Base-by-base conservation (phyloP, 2,888 invertebrate species). In the Cheiracanthium punctorium region DNA sequence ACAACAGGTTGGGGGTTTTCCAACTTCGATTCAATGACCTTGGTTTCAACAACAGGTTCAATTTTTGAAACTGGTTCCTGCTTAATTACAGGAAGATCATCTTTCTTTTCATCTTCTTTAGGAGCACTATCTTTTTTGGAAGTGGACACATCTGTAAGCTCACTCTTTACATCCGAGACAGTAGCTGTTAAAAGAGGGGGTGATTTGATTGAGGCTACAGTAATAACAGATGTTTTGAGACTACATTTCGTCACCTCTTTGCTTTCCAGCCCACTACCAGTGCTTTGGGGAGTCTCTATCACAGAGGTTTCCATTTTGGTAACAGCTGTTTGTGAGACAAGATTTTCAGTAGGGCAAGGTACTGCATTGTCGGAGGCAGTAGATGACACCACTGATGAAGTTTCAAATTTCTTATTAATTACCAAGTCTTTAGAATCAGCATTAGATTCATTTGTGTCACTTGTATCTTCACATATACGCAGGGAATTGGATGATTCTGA, bases 311-410 rank as follows among this genome's bases (percentile, higher is more conserved):
- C 58, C n/a, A 5, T 58, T 24, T 58, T 58, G 20, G 58, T 24
- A 4, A 17, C 5, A 24, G 4, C 4, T 24, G 58, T 2, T 24
- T 17, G 17, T 24, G 4, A 7, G 0, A 24, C 5, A 58, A 58
- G 24, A 24, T 58, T 58, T 58, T 58, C 24, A 24, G 1, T 58
- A 7, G 58, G 58, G 17, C 24, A 58, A 58, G 58, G 58, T 5
- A 58, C 58, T 24, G 58, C 58, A 58, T 58, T 58, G 24, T 58
- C 58, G 17, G 58, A 58, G 4, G 58, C 58, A 24, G 58, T 7
- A 24, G 58, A 58, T 24, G 58, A 58, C 86, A 58, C 87, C 76
- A 71, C 80, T 37, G 52, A 88, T 91, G 17, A 37, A 65, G 48
- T n/a, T 41, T 77, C 77, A 29, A 65, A 65, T 52, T 74, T 70